These are phyloP conservation scores for Episyrphus balteatus DNA, from an alignment of 1,140 invertebrate genomes.

Conservation along the genomic window DNA sequence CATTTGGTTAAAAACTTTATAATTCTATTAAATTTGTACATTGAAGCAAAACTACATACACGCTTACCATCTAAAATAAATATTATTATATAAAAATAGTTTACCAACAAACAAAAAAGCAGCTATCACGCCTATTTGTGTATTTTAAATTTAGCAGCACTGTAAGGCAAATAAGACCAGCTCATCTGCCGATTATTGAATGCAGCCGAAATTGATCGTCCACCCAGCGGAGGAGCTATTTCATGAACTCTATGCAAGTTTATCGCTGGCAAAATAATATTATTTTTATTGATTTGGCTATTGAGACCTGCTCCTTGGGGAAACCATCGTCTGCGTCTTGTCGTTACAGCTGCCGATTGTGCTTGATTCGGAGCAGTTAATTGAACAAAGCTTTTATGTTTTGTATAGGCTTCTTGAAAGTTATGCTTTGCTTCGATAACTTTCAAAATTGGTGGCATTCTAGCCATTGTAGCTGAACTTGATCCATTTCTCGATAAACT, in stretches of 20 bases:
- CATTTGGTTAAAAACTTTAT: no score
- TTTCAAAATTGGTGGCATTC: conserved; percentile 32
- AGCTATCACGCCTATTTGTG: conserved; percentile 19
- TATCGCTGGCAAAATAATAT: conserved; percentile 25
- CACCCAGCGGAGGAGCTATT: conserved; percentile 11
- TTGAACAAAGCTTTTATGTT: conserved; percentile 30
- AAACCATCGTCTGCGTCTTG: background rate
- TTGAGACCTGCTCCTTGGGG: background rate
- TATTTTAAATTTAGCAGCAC: conserved; percentile 35
- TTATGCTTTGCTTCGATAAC: conserved; percentile 24
- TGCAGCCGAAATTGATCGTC: conserved; percentile 28
- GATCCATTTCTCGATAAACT: background rate
- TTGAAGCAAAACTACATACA: no score
- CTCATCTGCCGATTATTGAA: conserved; percentile 24
- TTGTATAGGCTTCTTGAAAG: conserved; percentile 19
- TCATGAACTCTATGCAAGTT: conserved; percentile 13
- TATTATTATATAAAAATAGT: no score
- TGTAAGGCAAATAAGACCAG: conserved; percentile 31
- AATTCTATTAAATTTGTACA: no score
- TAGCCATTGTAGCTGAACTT: background rate
- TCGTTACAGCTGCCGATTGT: conserved; percentile 24
- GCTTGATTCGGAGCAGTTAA: conserved; percentile 25
- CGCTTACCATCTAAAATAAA: no score
- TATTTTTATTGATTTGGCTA: conserved; percentile 23
- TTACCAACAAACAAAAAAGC: no score